Evolutionary conservation across 2,888 invertebrate species (phyloP), one percentile per base, ranked within the genome.

Genomic region (Salpingus planirostris): DNA sequence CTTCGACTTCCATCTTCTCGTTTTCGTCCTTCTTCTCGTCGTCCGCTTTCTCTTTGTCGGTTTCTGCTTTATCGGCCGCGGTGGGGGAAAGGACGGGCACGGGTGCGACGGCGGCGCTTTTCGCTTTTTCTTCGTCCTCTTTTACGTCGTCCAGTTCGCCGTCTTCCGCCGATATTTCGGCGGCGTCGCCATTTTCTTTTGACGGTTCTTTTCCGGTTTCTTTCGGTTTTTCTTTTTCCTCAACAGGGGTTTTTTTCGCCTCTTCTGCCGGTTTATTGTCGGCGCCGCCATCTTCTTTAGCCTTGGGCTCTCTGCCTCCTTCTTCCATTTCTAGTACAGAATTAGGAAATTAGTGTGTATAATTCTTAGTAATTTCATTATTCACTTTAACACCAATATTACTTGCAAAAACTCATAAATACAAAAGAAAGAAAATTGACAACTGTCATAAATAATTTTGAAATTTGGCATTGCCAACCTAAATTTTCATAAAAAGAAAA

Each of bases 261-360:
- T 18, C 8, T 18, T 18, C 8, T 5, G 18, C 18, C 8, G 5
- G 5, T 44, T 33, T 49, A 45, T 27, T 30, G 5, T 41, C 44
- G 14, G 46, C n/a, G n/a, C n/a, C n/a, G n/a, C n/a, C n/a, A 14
- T 47, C 46, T 5, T 49, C 55, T 33, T 58, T 50, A 51, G 4
- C 43, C 43, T 42, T 56, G 27, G 48, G 51, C 42, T 60, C 59
- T 31, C 54, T 44, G 24, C 44, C 48, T 40, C 52, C 56, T 25
- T 56, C 55, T 27, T 59, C 58, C 43, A 57, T 44, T 47, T 58
- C 57, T 57, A n/a, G n/a, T n/a, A n/a, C n/a, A n/a, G n/a, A n/a
- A n/a, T n/a, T n/a, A n/a, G n/a, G n/a, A n/a, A n/a, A n/a, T n/a
- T n/a, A n/a, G n/a, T n/a, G n/a, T n/a, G n/a, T n/a, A n/a, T n/a